Evolutionary conservation across 2,113 vertebrate genomes (phyloP).

Genomic region (Dromiciops gliroides): DNA sequence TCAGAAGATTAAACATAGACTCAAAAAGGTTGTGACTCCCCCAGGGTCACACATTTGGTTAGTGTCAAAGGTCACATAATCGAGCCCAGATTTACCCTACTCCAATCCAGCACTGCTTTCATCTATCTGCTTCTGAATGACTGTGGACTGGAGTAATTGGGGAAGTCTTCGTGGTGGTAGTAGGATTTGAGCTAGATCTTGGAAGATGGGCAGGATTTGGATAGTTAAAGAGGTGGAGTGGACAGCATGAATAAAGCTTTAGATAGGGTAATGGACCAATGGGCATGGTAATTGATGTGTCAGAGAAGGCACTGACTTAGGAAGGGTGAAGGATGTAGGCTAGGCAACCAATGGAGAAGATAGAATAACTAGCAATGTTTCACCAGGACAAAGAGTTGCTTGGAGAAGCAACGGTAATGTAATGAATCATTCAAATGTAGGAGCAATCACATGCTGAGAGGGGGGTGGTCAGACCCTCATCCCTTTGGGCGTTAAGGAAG

Average conservation of each 20-base stretch:
- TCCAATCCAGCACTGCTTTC: neutral
- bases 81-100: neutral
- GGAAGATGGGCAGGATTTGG: neutral
- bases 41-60: neutral
- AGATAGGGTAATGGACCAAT: neutral
- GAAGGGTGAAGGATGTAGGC: neutral
- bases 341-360: neutral
- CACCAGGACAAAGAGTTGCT: neutral
- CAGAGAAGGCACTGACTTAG: neutral
- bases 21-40: neutral
- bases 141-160: neutral
- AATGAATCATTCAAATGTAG: neutral
- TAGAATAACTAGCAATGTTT: neutral
- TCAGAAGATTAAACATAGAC: neutral
- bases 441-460: neutral
- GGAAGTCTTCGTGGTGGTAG: too few species aligned
- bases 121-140: neutral
- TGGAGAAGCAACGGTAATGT: neutral
- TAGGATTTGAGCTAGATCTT: neutral
- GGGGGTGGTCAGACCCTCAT: neutral
- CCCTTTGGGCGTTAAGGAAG: neutral
- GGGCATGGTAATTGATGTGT: neutral
- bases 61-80: neutral
- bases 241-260: neutral
- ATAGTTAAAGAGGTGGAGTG: neutral